These are phyloP conservation scores for Sycobia sp. DNA, from an alignment of 1,140 invertebrate species.

Conservation along the genomic window DNA sequence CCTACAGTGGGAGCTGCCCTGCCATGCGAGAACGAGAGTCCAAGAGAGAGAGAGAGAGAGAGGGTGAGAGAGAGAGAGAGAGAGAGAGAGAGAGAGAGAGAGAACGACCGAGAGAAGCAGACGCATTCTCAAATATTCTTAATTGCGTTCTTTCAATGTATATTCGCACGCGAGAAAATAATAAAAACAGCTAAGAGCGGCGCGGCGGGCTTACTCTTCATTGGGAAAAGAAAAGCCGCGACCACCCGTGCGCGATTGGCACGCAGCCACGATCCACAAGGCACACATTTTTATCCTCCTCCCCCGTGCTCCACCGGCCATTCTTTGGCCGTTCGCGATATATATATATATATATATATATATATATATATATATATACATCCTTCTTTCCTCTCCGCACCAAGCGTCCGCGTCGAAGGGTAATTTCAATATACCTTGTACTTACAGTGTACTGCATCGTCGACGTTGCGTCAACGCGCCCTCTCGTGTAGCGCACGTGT, in stretches of 20 bases:
- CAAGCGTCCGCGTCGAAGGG: no score
- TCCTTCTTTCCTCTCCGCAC: no score
- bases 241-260: conserved; percentile 30
- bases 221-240: conserved; percentile 31
- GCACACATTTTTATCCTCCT: background rate
- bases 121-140: conserved; percentile 21
- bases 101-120: background rate
- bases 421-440: no score
- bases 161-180: background rate
- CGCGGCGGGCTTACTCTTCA: background rate
- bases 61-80: background rate
- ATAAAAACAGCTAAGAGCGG: conserved; percentile 29
- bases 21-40: background rate
- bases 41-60: no score
- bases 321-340: background rate
- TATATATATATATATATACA: no score
- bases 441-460: no score
- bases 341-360: no score
- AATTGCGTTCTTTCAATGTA: conserved; percentile 26
- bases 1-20: no score
- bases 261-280: conserved; percentile 11
- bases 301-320: background rate
- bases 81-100: background rate
- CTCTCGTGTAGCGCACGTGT: no score
- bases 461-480: no score